phyloP scores from a whole-genome alignment of 2,888 invertebrate genomes.

The Caenorhabditis japonica region DNA sequence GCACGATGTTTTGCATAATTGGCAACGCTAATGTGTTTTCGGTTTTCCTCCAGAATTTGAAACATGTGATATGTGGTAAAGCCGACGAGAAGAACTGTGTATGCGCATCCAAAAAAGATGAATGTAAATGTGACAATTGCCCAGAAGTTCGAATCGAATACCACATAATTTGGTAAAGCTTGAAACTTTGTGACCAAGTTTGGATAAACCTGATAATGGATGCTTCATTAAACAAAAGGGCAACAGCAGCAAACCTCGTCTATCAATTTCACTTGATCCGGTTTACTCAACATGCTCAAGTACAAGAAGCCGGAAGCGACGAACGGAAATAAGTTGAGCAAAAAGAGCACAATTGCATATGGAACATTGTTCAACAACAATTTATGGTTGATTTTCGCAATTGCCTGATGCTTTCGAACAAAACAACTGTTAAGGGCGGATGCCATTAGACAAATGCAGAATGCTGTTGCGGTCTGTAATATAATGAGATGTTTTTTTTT shows the following conservation, averaged over 20 bases:
- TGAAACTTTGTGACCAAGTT: slow-evolving; percentile 21
- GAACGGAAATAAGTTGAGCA: slow-evolving; percentile 38
- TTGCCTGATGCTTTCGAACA: slow-evolving; percentile 40
- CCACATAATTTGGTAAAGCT: slow-evolving; percentile 31
- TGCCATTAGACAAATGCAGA: slow-evolving; percentile 36
- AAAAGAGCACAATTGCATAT: slow-evolving; percentile 20
- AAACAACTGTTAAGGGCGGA: slow-evolving; percentile 44
- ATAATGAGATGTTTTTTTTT: no score
- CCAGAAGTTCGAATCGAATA: slow-evolving; percentile 44
- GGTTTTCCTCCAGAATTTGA: slow-evolving; percentile 24
- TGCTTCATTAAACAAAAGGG: background rate
- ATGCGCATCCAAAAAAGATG: slow-evolving; percentile 36
- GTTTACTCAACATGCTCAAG: slow-evolving; percentile 31
- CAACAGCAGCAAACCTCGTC: slow-evolving; percentile 8
- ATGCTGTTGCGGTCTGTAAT: slow-evolving; percentile 39
- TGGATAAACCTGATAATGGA: slow-evolving; percentile 22
- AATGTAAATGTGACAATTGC: slow-evolving; percentile 42
- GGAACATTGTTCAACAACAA: slow-evolving; percentile 14
- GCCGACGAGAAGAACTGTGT: slow-evolving; percentile 28
- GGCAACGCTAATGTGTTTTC: slow-evolving; percentile 28
- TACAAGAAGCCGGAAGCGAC: slow-evolving; percentile 24
- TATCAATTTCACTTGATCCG: slow-evolving; percentile 26
- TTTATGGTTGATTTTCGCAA: slow-evolving; percentile 34
- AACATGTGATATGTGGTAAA: slow-evolving; percentile 41
- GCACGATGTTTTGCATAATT: slow-evolving; percentile 40